These are phyloP conservation scores for Catamblyrhynchus diadema DNA, from an alignment of 2,797 vertebrate species.

Conservation along the genomic window DNA sequence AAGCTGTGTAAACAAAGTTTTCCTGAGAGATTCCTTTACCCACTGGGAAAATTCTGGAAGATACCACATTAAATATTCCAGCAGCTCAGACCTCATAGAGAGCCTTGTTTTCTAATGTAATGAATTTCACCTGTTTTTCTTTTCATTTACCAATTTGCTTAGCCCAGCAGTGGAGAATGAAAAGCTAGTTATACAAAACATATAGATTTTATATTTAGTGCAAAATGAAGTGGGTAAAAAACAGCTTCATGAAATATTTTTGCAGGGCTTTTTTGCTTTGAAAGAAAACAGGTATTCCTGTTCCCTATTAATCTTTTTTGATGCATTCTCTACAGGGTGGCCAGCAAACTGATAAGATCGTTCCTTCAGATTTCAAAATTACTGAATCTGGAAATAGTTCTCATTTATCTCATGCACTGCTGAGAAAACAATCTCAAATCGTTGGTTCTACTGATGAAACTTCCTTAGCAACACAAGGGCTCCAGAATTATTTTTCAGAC, in stretches of 20 bases:
- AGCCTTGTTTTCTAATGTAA: background rate
- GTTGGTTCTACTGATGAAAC: conserved; percentile 59
- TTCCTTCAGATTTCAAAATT: conserved; percentile 67
- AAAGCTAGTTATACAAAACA: background rate
- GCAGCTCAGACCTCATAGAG: background rate
- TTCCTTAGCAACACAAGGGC: conserved; percentile 64
- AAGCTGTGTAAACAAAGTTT: background rate
- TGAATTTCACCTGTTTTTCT: background rate
- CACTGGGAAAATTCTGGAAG: background rate
- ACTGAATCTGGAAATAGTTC: conserved; percentile 63
- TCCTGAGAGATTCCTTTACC: background rate
- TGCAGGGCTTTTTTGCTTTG: background rate
- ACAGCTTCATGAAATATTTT: background rate
- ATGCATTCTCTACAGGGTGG: conserved; percentile 33
- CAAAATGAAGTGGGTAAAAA: background rate
- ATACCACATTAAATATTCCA: background rate
- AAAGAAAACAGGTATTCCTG: background rate
- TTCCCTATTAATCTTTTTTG: conserved; percentile 34
- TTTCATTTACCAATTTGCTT: background rate
- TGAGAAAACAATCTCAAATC: conserved; percentile 62
- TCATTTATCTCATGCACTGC: conserved; percentile 63
- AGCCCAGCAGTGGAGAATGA: background rate
- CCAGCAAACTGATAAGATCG: conserved; percentile 54
- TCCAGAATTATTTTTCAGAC: conserved; percentile 67
- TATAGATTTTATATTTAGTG: background rate